Conservation (phyloP, 2,888 invertebrate genomes). For the Euzetes globulus region DNA sequence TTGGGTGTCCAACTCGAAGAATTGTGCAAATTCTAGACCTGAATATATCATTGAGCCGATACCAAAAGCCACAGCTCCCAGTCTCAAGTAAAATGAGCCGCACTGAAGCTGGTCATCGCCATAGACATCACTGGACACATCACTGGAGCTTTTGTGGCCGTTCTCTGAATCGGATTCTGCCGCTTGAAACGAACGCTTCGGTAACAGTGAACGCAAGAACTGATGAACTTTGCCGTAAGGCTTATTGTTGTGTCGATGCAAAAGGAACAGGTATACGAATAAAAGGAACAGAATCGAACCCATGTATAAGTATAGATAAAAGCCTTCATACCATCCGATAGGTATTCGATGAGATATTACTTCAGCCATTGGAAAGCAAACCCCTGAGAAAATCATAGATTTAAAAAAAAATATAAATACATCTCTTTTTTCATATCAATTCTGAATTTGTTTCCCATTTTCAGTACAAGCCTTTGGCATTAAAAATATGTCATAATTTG, state of each 20-base stretch:
- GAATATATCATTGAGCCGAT: conserved; percentile 96
- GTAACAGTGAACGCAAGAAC: not conserved
- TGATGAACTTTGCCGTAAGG: conserved; percentile 30
- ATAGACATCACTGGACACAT: not conserved
- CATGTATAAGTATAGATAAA: conserved; percentile 76
- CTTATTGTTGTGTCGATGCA: conserved; percentile 40
- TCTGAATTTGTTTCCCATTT: not conserved
- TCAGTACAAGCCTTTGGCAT: not conserved
- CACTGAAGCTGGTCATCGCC: conserved; percentile 56
- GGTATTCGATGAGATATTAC: conserved; percentile 90
- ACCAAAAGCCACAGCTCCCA: conserved; percentile 91
- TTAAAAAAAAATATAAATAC: too few relatives aligned
- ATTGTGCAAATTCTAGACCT: conserved; percentile 86
- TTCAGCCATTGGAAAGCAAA: conserved; percentile 91
- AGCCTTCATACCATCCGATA: conserved; percentile 84
- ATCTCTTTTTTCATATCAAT: too few relatives aligned
- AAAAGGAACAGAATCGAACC: conserved; percentile 76
- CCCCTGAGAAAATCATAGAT: conserved; percentile 61
- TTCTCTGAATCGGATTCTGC: not conserved
- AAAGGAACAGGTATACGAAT: conserved; percentile 61
- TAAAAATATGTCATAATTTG: not conserved
- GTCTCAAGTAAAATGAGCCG: conserved; percentile 82
- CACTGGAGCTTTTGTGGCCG: not conserved
- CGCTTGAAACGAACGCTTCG: not conserved
- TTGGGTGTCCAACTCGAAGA: conserved; percentile 81